Evolutionary conservation across 2,888 invertebrate species (phyloP), one percentile per base, ranked within the genome.

Genomic region (Drosophila cognata): DNA sequence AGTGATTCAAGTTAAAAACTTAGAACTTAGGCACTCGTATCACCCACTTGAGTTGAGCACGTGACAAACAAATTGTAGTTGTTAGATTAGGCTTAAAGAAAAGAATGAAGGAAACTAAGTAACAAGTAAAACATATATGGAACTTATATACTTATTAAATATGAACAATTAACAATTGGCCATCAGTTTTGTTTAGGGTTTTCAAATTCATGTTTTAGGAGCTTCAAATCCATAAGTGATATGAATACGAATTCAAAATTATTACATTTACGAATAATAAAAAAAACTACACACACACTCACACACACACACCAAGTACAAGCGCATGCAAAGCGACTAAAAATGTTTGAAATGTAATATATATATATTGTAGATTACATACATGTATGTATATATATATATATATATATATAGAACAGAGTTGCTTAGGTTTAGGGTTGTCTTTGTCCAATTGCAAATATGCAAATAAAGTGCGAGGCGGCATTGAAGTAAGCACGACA

Each of bases 1-100:
- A 82, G 89, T 89, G 89, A 89, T 89, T 90, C 79, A 91, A 89
- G 89, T 89, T 89, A 79, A 88, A 89, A 89, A 89, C 89, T 89
- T 91, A 87, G 79, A 82, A 79, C 70, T 64, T 88, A 90, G 81
- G 82, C 61, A 88, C 87, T 88, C 84, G 90, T 79, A 80, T 78
- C 74, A 85, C 74, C 67, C 76, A 75, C 59, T 71, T 71, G 65
- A 88, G 87, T 83, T 82, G 88, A 81, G 78, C 82, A 84, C 82
- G 84, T 84, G 82, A 74, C 72, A 71, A 81, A 90, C 87, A 87
- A 85, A 90, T 85, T 90, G 64, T 89, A 84, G 89, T 61, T 72
- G 59, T 74, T 90, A 85, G 83, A 56, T 48, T 88, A 85, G 89
- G 74, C 70, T 63, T 81, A 65, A 51, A 35, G 36, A 59, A 77